Conservation (phyloP, 1,140 invertebrate species). For the Cydia strobilella region DNA sequence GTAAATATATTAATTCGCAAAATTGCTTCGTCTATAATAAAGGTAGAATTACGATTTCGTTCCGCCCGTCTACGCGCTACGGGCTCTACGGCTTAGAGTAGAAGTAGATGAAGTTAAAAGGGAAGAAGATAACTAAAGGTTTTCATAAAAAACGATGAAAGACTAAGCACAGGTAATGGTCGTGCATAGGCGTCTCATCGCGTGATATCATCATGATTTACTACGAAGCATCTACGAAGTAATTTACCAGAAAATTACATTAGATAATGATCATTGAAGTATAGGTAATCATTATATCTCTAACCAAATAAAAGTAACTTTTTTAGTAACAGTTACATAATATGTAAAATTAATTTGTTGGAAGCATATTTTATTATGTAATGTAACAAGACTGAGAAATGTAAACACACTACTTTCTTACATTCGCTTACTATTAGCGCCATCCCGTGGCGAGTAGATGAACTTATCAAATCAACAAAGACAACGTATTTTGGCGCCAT, state of each 20-base stretch:
- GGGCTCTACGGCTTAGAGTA: too few relatives aligned
- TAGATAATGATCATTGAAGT: background rate
- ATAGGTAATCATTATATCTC: too few relatives aligned
- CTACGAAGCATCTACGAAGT: background rate
- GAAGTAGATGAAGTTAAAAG: background rate
- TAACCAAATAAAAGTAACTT: background rate
- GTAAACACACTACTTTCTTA: background rate
- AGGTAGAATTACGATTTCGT: too few relatives aligned
- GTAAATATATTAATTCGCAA: too few relatives aligned
- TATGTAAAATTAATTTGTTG: background rate
- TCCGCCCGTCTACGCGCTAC: background rate
- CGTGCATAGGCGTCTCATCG: background rate
- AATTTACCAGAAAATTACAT: background rate
- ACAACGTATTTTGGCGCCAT: constrained; percentile 28
- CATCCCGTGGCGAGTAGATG: constrained; percentile 38
- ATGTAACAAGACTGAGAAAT: background rate
- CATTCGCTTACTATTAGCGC: constrained; percentile 7
- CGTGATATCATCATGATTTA: constrained; percentile 19
- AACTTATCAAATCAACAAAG: background rate
- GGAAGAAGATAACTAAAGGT: background rate
- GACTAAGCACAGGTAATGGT: background rate
- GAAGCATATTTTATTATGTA: too few relatives aligned
- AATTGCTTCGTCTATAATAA: too few relatives aligned
- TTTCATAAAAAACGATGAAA: background rate
- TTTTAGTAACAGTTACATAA: background rate